Base-by-base conservation (phyloP, 2,113 vertebrate species). In the Mormyrus lacerda region DNA sequence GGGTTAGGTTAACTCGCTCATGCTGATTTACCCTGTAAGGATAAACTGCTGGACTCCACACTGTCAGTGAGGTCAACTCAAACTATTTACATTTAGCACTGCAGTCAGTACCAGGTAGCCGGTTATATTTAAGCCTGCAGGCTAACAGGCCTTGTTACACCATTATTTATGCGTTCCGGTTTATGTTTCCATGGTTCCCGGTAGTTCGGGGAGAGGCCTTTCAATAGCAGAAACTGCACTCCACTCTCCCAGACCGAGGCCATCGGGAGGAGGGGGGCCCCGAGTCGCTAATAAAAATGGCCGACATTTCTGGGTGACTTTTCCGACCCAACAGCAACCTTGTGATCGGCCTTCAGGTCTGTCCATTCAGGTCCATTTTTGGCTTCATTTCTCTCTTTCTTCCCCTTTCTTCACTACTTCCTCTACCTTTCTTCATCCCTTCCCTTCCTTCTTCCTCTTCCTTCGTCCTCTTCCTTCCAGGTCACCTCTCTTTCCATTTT, bases 401-500 rank as follows among this genome's bases (percentile, higher is more conserved):
- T 35, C 83, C n/a, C 13, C 47, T 2, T 24, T 53, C 44, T 48
- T 17, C 11, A 1, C 2, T 24, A 17, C 84, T 53, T 86, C 48
- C 85, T 27, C 10, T 50, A 10, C 45, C 47, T 44, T 51, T 24
- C 39, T n/a, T 50, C n/a, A n/a, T 19, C 21, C 21, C 24, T 3
- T 50, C 13, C 17, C 45, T 50, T 86, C 24, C 45, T 50, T 15
- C 47, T 10, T 85, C n/a, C 8, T 17, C 83, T 15, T 35, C 17
- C 31, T 39, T 50, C 83, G 35, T 86, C 48, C 48, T 51, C n/a
- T 35, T 51, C 47, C 85, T 47, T 53, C 48, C 82, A 44, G 48
- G 47, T 35, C 27, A 31, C n/a, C 17, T 39, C 39, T 87, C 86
- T 39, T 48, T 51, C 55, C 7, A 53, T 92, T 92, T 91, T 92